Percentiles rank a stretch among this genome's conserved stretches.
phyloP scores from a whole-genome alignment of 2,888 invertebrate species.

The Epinotia bilunana region DNA sequence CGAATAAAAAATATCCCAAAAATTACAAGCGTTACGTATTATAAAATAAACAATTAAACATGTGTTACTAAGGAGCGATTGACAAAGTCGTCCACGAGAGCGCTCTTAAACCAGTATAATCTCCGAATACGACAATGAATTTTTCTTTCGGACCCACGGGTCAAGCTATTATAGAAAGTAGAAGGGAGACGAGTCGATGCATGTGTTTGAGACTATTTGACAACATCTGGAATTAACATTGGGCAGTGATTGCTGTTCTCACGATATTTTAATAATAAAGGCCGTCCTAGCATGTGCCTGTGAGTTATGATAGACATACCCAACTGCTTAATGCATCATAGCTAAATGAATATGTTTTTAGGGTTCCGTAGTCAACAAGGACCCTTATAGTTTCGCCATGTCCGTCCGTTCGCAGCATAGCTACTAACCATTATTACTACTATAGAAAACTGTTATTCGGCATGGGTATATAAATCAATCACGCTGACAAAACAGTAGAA shows the following conservation, averaged over 20 bases:
- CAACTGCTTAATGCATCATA: constrained; percentile 15
- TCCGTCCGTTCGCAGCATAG: too few relatives aligned
- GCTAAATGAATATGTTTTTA: constrained; percentile 2
- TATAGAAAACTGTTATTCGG: too few relatives aligned
- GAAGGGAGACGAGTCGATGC: neutral
- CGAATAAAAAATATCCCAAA: constrained; percentile 1
- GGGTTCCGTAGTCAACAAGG: too few relatives aligned
- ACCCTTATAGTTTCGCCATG: too few relatives aligned
- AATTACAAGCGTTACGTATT: constrained; percentile 4
- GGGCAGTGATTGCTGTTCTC: constrained; percentile 60
- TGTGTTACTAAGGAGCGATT: constrained; percentile 42
- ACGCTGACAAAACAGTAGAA: too few relatives aligned
- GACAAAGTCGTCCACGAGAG: neutral
- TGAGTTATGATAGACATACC: constrained; percentile 2
- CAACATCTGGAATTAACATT: constrained; percentile 47
- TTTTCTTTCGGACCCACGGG: neutral
- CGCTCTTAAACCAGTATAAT: neutral
- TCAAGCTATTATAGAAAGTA: neutral
- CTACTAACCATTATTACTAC: too few relatives aligned
- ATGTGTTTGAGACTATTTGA: neutral
- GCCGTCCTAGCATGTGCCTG: constrained; percentile 17
- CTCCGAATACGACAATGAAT: neutral
- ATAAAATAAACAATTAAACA: constrained; percentile 32
- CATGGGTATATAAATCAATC: too few relatives aligned
- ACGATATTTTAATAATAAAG: constrained; percentile 49